phyloP scores from a whole-genome alignment of 2,888 invertebrate species.

The Andrena hattorfiana region DNA sequence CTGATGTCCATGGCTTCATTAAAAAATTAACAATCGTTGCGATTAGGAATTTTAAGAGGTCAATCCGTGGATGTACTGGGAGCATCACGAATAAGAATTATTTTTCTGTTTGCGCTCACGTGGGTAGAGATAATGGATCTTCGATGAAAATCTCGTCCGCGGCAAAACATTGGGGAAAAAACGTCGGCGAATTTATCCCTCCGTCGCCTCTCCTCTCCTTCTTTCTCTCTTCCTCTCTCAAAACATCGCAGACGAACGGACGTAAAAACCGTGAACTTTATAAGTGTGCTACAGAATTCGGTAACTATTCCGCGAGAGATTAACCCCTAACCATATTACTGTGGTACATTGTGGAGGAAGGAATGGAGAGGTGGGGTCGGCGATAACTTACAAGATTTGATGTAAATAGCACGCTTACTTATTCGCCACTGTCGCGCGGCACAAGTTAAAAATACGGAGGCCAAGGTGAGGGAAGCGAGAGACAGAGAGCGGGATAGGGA shows the following conservation, averaged over 20 bases:
- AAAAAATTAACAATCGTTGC: too few relatives aligned
- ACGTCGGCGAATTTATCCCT: constrained; percentile 22
- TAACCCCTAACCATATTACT: constrained; percentile 56
- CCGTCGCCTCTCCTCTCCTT: constrained; percentile 28
- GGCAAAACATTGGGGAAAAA: constrained; percentile 17
- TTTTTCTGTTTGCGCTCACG: constrained; percentile 37
- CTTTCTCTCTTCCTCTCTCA: neutral
- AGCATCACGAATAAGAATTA: constrained; percentile 20
- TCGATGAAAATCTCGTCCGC: constrained; percentile 29
- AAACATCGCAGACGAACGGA: neutral
- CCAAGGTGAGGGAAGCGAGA: constrained; percentile 67
- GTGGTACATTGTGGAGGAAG: constrained; percentile 33
- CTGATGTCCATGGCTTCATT: too few relatives aligned
- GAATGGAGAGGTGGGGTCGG: constrained; percentile 46
- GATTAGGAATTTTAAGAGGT: too few relatives aligned
- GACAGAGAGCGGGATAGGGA: constrained; percentile 6
- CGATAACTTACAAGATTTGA: constrained; percentile 84
- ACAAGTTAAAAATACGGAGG: constrained; percentile 81
- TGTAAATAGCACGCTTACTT: constrained; percentile 84
- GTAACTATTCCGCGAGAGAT: constrained; percentile 58
- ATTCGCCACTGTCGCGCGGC: constrained; percentile 81
- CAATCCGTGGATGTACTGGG: too few relatives aligned
- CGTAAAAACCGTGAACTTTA: constrained; percentile 34
- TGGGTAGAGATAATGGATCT: constrained; percentile 21
- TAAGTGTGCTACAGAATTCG: constrained; percentile 45